A percentile compares a stretch with the other conserved stretches of the same genome.
These are phyloP conservation scores for Chionodraco myersi DNA, from an alignment of 2,113 vertebrate species.

Conservation along the genomic window DNA sequence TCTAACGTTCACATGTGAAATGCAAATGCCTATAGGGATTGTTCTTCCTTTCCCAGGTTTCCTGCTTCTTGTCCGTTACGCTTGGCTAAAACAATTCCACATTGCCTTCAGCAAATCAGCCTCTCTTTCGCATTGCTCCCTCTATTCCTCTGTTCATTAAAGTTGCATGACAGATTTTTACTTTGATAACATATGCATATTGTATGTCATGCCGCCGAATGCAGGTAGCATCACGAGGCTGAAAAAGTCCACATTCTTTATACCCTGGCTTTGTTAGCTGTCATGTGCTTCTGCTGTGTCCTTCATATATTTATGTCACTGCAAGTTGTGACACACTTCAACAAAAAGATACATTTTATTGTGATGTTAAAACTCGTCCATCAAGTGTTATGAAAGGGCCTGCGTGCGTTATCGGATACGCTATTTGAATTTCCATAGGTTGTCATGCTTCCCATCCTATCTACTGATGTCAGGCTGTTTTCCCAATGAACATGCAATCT, in stretches of 20 bases:
- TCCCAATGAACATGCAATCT: constrained; percentile 53
- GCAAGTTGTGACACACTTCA: constrained; percentile 40
- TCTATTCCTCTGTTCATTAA: constrained; percentile 78
- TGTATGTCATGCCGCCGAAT: constrained; percentile 74
- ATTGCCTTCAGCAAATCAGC: constrained; percentile 77
- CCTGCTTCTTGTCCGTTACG: constrained; percentile 69
- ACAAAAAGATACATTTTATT: constrained; percentile 47
- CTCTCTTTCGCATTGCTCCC: constrained; percentile 66
- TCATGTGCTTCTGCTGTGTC: constrained; percentile 11
- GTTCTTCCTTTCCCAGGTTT: constrained; percentile 74
- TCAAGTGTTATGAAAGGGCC: constrained; percentile 33
- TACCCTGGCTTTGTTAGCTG: constrained; percentile 46
- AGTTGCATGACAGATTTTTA: constrained; percentile 82
- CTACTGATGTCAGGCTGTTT: constrained; percentile 44
- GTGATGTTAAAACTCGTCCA: constrained; percentile 58
- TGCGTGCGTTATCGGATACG: constrained; percentile 47
- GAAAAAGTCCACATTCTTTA: constrained; percentile 38
- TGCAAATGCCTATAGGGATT: constrained; percentile 73
- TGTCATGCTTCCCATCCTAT: constrained; percentile 42
- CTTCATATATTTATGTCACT: constrained; percentile 49
- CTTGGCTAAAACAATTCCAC: constrained; percentile 82
- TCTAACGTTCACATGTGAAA: constrained; percentile 70
- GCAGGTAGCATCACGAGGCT: constrained; percentile 69
- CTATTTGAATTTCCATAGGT: constrained; percentile 64
- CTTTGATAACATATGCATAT: constrained; percentile 84